Evolutionary conservation across 2,888 invertebrate species (phyloP), one percentile per base, ranked within the genome.

Genomic region (Cantharis nigra): DNA sequence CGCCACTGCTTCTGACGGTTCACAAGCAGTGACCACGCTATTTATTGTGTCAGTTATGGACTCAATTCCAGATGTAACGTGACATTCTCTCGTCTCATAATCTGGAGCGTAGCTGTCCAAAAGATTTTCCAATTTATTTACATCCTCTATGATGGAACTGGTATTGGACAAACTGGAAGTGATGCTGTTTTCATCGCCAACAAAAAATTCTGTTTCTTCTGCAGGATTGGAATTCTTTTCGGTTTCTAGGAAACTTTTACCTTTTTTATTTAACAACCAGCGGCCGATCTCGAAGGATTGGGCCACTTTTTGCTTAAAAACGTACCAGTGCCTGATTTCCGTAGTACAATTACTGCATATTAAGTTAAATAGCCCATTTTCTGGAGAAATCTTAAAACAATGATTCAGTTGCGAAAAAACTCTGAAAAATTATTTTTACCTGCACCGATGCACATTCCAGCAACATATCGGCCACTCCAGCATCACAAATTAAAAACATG

Each of bases 401-500:
- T 9, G 10, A 9, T 63, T 62, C n/a, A 49, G n/a, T 5, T 9
- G 64, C 5, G 9, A 63, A 26, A 26, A 63, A 13, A 63, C 0
- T 28, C 9, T 3, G 16, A 18, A 26, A 33, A 65, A 76, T 5
- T 3, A n/a, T 23, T 64, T 71, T 80, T 81, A 83, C 83, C 79
- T 83, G 82, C n/a, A 83, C 71, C 11, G 83, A 82, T 67, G 82
- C 81, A 80, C 83, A 83, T 74, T 83, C 83, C 49, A 83, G 76
- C 11, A 83, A 70, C 82, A 83, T 81, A 75, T 82, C 83, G 4
- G 81, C 81, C 20, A 83, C 30, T 7, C 83, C 83, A 14, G 80
- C 77, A 72, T 83, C 82, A 69, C 79, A 82, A 71, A 83, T 82
- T 69, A 82, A 72, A 74, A 26, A 78, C 83, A 83, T 83, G 63